Evolutionary conservation across 2,888 invertebrate species (phyloP), one percentile per base, ranked within the genome.

Genomic region (Noctuana brunneofusca): DNA sequence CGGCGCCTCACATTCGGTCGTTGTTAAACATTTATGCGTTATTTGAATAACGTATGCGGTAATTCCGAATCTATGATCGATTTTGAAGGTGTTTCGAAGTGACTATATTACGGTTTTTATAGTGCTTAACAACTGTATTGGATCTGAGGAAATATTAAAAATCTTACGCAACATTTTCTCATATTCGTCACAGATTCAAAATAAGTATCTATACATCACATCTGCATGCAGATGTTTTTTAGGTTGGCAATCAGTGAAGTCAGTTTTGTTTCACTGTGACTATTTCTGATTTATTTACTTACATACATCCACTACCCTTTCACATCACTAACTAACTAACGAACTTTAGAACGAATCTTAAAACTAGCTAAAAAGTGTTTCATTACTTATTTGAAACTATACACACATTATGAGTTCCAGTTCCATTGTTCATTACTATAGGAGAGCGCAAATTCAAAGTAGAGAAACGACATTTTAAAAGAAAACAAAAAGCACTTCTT

Each of bases 11-110:
- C 20, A 27, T 50, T 41, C 56, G 46, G 11, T 5, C 48, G 35
- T 57, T 57, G 48, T 48, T 48, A 57, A 49, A 57, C 57, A 57
- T 57, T 58, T 58, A 58, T 58, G 52, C 50, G 32, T 46, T 30
- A 30, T 46, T 35, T 52, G 27, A 32, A 35, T 53, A 53, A 46
- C 41, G 14, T 54, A 60, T 46, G 46, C 14, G 43, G 32, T 24
- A 18, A 60, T 54, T 46, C 54, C 32, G 59, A 35, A 54, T 52
- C 5, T 16, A n/a, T 52, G n/a, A 53, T 46, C 35, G 30, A 12
- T 32, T 32, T 9, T 32, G 22, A 32, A 56, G 46, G 32, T 20
- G 56, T 20, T 48, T 35, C 30, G 11, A 6, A 20, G 46, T 56
- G 41, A 14, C 16, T 4, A 11, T 55, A 9, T 41, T 24, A 27